phyloP scores from a whole-genome alignment of 2,113 vertebrate genomes.

The Bos javanicus region DNA sequence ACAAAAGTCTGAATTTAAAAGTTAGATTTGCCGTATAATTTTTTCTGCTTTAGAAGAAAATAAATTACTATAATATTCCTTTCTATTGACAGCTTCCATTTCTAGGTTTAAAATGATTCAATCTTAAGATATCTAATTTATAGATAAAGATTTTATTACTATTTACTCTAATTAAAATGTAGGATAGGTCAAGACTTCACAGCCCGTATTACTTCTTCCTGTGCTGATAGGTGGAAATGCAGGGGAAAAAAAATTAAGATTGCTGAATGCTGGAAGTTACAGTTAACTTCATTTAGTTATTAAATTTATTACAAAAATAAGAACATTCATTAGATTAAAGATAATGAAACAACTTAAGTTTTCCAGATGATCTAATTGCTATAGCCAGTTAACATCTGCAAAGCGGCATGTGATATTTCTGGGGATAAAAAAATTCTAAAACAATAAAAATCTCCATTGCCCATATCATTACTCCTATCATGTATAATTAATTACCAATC shows the following conservation, averaged over 20 bases:
- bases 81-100: conserved; percentile 8
- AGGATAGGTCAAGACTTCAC: background rate
- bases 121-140: background rate
- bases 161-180: conserved; percentile 27
- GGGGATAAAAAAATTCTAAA: background rate
- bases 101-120: conserved; percentile 25
- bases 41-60: conserved; percentile 38
- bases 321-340: background rate
- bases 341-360: background rate
- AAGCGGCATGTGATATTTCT: background rate
- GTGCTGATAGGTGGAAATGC: background rate
- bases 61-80: background rate
- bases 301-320: background rate
- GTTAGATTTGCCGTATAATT: background rate
- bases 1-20: background rate
- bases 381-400: background rate
- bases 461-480: background rate
- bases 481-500: background rate
- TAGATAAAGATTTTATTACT: background rate
- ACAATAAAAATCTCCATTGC: background rate
- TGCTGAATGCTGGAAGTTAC: background rate
- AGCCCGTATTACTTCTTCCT: background rate
- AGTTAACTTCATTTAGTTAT: background rate
- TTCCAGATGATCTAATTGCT: background rate
- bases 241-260: background rate